These are phyloP conservation scores for Sebastes alutus DNA, from an alignment of 2,797 vertebrate species.

Conservation along the genomic window DNA sequence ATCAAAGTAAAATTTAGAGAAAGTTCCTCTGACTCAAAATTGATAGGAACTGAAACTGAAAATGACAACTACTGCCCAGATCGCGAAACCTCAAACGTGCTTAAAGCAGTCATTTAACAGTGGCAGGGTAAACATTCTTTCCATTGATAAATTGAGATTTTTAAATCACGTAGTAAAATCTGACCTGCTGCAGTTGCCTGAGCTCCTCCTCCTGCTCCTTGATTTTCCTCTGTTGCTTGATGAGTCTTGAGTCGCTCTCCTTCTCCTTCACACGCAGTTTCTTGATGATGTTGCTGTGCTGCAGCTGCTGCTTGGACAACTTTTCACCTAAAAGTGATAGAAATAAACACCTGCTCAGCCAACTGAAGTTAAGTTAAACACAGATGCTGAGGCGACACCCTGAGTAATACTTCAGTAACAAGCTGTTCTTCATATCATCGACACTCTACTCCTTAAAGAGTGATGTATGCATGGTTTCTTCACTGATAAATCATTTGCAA, in stretches of 20 bases:
- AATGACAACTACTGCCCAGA: background rate
- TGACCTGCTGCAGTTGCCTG: conserved; percentile 91
- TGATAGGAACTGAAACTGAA: background rate
- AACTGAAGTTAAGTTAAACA: background rate
- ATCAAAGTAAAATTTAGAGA: background rate
- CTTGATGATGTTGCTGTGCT: conserved; percentile 98
- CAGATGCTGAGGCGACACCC: background rate
- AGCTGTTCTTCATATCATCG: background rate
- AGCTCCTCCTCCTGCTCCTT: conserved; percentile 93
- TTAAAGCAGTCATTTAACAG: background rate
- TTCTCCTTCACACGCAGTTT: conserved; percentile 96
- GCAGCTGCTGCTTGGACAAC: conserved; percentile 96
- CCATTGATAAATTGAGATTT: background rate
- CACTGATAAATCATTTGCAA: background rate
- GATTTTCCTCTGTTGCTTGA: conserved; percentile 90
- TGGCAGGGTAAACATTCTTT: background rate
- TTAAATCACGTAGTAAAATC: background rate
- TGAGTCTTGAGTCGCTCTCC: conserved; percentile 86
- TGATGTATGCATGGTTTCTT: background rate
- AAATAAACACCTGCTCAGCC: background rate
- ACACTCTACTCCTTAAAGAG: background rate
- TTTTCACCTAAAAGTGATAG: conserved; percentile 88
- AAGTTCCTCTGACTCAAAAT: background rate
- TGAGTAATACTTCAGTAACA: background rate
- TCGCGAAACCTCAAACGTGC: background rate